Evolutionary conservation across 1,140 invertebrate genomes (phyloP).

Genomic region (Parasteatoda tepidariorum): DNA sequence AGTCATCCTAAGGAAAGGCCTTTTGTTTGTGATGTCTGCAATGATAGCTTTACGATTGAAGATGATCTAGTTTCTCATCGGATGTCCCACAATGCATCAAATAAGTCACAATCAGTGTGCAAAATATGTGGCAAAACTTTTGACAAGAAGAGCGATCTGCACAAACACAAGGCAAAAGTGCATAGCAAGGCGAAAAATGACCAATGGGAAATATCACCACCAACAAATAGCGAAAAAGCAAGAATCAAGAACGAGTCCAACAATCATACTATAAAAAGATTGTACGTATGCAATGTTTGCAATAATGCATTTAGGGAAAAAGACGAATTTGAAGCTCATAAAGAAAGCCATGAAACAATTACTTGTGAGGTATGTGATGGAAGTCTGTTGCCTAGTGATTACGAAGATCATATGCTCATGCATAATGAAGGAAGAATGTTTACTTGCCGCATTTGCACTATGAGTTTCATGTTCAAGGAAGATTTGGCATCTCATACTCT

Average conservation of each 20-base stretch:
- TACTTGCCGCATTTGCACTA: constrained; percentile 34
- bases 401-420: constrained; percentile 36
- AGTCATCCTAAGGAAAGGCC: constrained; percentile 47
- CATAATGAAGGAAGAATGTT: constrained; percentile 36
- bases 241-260: not conserved
- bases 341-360: constrained; percentile 7
- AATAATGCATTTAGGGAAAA: constrained; percentile 26
- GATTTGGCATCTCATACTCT: constrained; percentile 25
- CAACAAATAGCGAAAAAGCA: not conserved
- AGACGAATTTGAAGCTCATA: constrained; percentile 30
- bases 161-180: not conserved
- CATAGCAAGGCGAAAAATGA: not conserved
- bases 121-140: constrained; percentile 15
- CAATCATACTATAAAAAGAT: constrained; percentile 17
- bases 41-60: constrained; percentile 36
- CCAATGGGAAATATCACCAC: not conserved
- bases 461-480: constrained; percentile 48
- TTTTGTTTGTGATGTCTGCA: constrained; percentile 40
- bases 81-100: not conserved
- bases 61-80: not conserved
- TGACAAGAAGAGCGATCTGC: constrained; percentile 22
- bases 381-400: constrained; percentile 9
- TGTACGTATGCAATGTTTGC: constrained; percentile 40
- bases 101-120: not conserved
- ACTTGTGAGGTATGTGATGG: constrained; percentile 43